phyloP scores from a whole-genome alignment of 1,140 invertebrate species.

The Habropoda laboriosa region DNA sequence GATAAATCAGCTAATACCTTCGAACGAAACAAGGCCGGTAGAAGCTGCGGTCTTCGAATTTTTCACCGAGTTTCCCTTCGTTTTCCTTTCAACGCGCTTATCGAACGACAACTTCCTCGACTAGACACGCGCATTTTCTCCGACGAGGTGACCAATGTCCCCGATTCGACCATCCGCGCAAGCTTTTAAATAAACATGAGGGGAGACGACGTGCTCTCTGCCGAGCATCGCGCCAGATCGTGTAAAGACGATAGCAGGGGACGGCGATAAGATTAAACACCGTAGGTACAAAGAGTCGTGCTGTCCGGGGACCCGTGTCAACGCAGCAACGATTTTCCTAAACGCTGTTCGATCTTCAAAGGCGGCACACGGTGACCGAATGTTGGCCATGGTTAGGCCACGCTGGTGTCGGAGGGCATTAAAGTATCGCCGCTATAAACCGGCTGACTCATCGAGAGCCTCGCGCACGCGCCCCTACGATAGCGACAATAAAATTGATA shows the following conservation, averaged over 20 bases:
- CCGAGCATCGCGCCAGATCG: constrained; percentile 30
- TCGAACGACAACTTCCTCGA: constrained; percentile 16
- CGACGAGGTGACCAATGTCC: neutral
- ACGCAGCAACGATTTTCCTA: neutral
- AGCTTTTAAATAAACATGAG: constrained; percentile 51
- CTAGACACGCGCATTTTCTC: too few relatives aligned
- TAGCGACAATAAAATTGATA: constrained; percentile 39
- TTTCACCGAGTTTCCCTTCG: neutral
- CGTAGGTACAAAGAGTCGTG: constrained; percentile 25
- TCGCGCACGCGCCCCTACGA: neutral
- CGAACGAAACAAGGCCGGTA: neutral
- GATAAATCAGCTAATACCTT: constrained; percentile 18
- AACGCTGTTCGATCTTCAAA: constrained; percentile 40
- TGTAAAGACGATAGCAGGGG: constrained; percentile 43
- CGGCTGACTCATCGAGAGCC: neutral
- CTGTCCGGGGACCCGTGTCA: constrained; percentile 5
- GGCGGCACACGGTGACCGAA: constrained; percentile 14
- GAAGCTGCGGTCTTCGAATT: neutral
- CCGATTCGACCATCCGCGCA: constrained; percentile 1
- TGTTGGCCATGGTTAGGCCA: neutral
- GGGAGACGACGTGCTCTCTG: too few relatives aligned
- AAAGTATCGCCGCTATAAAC: constrained; percentile 31
- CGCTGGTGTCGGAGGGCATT: neutral
- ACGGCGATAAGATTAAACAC: constrained; percentile 49
- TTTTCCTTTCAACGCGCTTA: constrained; percentile 24